These are phyloP conservation scores for Netelia fuscicornis DNA, from an alignment of 2,888 invertebrate genomes.

Conservation along the genomic window DNA sequence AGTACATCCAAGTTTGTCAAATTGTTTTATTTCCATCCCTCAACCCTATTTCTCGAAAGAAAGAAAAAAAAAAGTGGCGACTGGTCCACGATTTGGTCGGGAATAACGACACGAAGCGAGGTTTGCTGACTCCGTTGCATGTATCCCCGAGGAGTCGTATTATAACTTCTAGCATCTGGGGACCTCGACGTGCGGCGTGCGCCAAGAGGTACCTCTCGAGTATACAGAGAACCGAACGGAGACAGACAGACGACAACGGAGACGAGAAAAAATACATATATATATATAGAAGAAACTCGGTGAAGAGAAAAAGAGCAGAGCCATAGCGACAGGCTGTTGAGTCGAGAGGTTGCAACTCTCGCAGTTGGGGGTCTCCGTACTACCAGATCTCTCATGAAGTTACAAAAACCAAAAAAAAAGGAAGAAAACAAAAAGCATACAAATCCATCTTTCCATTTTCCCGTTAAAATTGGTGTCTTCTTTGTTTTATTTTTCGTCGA, in stretches of 20 bases:
- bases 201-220: conserved; percentile 40
- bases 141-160: conserved; percentile 42
- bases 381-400: conserved; percentile 24
- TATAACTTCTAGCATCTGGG: conserved; percentile 52
- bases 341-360: conserved; percentile 38
- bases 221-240: conserved; percentile 22
- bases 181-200: conserved; percentile 48
- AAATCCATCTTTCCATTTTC: neutral
- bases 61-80: neutral
- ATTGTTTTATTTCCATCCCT: neutral
- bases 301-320: conserved; percentile 30
- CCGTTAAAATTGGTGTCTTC: neutral
- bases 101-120: neutral
- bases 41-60: neutral
- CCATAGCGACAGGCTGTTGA: conserved; percentile 37
- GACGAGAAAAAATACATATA: conserved; percentile 20
- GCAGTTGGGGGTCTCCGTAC: conserved; percentile 55
- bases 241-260: conserved; percentile 37
- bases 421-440: neutral
- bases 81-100: conserved; percentile 28
- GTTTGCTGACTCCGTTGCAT: conserved; percentile 36
- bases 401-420: neutral
- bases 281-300: conserved; percentile 34
- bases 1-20: neutral
- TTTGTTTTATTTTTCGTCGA: neutral